Evolutionary conservation across 92 coral and sea anemone species (phyloP).

Genomic region (Montipora capitata): DNA sequence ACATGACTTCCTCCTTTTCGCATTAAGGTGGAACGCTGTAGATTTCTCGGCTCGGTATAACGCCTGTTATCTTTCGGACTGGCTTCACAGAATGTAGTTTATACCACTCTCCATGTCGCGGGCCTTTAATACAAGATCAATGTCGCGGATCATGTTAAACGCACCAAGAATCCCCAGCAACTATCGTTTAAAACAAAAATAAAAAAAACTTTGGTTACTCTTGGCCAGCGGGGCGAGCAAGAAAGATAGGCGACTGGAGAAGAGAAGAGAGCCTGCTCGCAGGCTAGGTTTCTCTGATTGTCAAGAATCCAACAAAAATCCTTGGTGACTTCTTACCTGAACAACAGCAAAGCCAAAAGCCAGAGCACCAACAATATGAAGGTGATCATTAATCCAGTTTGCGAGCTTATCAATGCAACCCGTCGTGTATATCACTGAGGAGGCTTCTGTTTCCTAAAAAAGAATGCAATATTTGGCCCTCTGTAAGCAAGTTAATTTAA

Average conservation of each 20-base stretch:
- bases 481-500: background rate
- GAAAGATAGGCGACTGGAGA: no score
- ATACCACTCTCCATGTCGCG: conserved; percentile 41
- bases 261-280: no score
- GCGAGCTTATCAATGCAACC: conserved; percentile 88
- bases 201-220: background rate
- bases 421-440: conserved; percentile 74
- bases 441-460: conserved; percentile 86
- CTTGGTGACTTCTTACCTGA: conserved; percentile 70
- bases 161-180: conserved; percentile 89
- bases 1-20: no score
- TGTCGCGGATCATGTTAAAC: conserved; percentile 82
- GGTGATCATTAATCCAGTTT: conserved; percentile 86
- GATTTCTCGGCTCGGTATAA: no score
- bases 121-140: conserved; percentile 76
- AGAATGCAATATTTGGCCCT: background rate
- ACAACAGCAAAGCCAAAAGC: conserved; percentile 92
- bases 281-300: background rate
- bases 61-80: background rate
- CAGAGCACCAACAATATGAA: conserved; percentile 88
- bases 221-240: no score
- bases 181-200: conserved; percentile 14
- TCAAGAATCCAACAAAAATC: background rate
- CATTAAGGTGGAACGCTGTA: no score
- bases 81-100: conserved; percentile 18